phyloP scores from a whole-genome alignment of 2,888 invertebrate genomes.

The Heliconius hortense region DNA sequence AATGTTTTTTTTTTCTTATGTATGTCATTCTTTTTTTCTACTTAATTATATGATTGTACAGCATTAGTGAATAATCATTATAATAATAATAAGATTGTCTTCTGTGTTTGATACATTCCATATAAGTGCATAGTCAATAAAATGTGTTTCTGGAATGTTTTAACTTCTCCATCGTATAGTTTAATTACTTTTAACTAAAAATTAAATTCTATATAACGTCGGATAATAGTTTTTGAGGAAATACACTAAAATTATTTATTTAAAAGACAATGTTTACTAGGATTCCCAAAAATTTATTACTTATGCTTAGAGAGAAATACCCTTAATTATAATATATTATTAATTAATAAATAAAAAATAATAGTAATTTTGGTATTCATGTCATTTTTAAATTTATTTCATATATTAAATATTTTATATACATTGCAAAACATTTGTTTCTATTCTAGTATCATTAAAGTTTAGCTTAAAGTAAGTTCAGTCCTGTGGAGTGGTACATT shows the following conservation, averaged over 20 bases:
- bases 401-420: slow-evolving; percentile 13
- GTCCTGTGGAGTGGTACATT: slow-evolving; percentile 68
- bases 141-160: slow-evolving; percentile 32
- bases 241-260: neutral
- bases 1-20: slow-evolving; percentile 1
- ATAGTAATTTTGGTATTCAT: neutral
- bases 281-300: neutral
- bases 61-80: slow-evolving; percentile 23
- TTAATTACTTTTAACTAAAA: neutral
- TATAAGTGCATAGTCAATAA: slow-evolving; percentile 26
- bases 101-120: slow-evolving; percentile 33
- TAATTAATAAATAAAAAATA: neutral
- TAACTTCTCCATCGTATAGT: neutral
- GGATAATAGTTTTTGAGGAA: neutral
- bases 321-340: neutral
- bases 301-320: neutral
- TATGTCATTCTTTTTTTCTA: slow-evolving; percentile 6
- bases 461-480: slow-evolving; percentile 53
- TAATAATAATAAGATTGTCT: slow-evolving; percentile 7
- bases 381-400: slow-evolving; percentile 4
- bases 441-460: slow-evolving; percentile 9
- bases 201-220: neutral
- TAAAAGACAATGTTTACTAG: slow-evolving; percentile 3
- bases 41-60: slow-evolving; percentile 8
- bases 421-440: slow-evolving; percentile 44